Evolutionary conservation across 30 jellyfish, hydroid and myxozoan genomes (phyloP).

Genomic region (Cassiopea xamachana): DNA sequence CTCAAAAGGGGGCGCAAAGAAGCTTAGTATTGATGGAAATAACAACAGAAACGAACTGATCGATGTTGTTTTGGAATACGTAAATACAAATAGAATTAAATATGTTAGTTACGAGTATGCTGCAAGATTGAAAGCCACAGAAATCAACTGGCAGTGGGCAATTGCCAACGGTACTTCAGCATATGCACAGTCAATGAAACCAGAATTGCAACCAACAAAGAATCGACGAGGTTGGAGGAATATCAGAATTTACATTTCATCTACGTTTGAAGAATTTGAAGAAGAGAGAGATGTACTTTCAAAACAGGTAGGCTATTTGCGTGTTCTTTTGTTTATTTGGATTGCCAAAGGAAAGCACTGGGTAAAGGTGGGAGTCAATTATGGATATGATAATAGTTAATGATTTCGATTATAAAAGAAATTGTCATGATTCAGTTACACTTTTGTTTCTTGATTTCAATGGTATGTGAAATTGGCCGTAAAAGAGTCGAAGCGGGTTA

Average conservation of each 20-base stretch:
- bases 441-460: no score
- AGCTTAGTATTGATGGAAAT: conserved; percentile 67
- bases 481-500: no score
- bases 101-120: conserved; percentile 66
- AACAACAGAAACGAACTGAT: conserved; percentile 68
- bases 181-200: conserved; percentile 21
- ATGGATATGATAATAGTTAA: no score
- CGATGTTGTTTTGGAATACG: conserved; percentile 78
- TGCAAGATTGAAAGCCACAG: conserved; percentile 71
- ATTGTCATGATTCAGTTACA: no score
- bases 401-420: no score
- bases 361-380: background rate
- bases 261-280: conserved; percentile 68
- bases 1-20: background rate
- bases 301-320: conserved; percentile 31
- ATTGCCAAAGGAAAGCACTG: background rate
- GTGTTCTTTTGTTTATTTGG: conserved; percentile 25
- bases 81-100: conserved; percentile 55
- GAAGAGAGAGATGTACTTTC: conserved; percentile 71
- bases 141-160: conserved; percentile 82
- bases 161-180: conserved; percentile 65
- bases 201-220: conserved; percentile 50
- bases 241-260: conserved; percentile 63
- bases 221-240: conserved; percentile 71
- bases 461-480: no score